Evolutionary conservation across 2,113 vertebrate genomes (phyloP).

Genomic region (Cyprinodon tularosa): DNA sequence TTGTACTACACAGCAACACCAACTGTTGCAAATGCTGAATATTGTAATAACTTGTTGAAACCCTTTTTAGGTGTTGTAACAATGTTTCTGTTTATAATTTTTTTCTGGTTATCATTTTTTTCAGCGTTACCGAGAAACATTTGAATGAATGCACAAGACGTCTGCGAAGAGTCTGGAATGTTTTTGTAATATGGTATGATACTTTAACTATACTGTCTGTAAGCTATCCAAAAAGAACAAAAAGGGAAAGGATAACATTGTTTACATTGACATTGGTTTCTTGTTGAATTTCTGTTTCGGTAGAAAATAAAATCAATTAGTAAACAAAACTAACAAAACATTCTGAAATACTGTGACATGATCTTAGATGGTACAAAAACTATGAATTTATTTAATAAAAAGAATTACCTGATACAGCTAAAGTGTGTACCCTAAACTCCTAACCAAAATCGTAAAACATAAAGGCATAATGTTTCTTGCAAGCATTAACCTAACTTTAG

Average conservation of each 20-base stretch:
- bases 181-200: background rate
- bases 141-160: background rate
- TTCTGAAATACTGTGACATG: no score
- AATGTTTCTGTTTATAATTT: background rate
- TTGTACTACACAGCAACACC: constrained; percentile 8
- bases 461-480: no score
- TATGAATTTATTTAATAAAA: no score
- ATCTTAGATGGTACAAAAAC: background rate
- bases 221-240: background rate
- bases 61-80: background rate
- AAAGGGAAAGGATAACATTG: background rate
- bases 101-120: background rate
- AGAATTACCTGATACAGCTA: no score
- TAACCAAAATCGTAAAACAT: no score
- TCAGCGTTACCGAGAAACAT: background rate
- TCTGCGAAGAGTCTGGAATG: background rate
- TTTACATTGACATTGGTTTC: no score
- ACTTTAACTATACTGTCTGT: background rate
- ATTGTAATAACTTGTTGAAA: background rate
- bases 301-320: no score
- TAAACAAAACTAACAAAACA: no score
- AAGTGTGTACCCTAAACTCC: no score
- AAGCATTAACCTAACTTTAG: no score
- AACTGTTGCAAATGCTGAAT: background rate
- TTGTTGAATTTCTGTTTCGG: no score